Conservation (phyloP, 2,888 invertebrate species). For the Drosophila phalerata region DNA sequence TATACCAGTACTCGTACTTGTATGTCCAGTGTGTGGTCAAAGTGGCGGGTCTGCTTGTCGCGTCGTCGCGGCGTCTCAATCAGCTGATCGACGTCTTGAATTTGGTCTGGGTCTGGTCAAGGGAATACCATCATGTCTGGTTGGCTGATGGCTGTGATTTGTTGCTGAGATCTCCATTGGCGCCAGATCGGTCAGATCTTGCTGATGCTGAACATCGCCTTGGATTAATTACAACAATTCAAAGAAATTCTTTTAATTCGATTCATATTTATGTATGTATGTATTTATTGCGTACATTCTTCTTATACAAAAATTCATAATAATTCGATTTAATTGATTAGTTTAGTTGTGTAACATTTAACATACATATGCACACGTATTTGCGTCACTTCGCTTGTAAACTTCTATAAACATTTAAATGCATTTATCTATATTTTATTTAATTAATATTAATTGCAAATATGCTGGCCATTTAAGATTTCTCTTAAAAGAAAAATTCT, state of each 20-base stretch:
- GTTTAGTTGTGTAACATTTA: constrained; percentile 17
- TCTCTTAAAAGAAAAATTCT: neutral
- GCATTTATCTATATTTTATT: neutral
- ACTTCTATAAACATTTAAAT: constrained; percentile 19
- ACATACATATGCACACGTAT: constrained; percentile 21
- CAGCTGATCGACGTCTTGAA: constrained; percentile 62
- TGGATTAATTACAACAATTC: neutral
- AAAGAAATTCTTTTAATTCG: constrained; percentile 25
- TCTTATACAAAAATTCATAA: constrained; percentile 27
- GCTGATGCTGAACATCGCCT: neutral
- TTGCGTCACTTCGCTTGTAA: constrained; percentile 30
- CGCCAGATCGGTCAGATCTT: constrained; percentile 23
- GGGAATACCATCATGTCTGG: constrained; percentile 12
- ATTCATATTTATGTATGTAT: constrained; percentile 40
- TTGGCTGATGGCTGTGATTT: constrained; percentile 3
- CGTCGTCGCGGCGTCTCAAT: constrained; percentile 48
- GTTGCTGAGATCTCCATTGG: constrained; percentile 28
- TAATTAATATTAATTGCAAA: constrained; percentile 6
- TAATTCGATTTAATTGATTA: constrained; percentile 29
- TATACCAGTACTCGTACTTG: constrained; percentile 19
- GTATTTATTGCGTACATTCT: constrained; percentile 15
- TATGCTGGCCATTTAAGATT: constrained; percentile 5
- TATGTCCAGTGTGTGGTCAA: constrained; percentile 23
- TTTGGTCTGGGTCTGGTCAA: constrained; percentile 29
- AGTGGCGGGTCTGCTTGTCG: constrained; percentile 66